Evolutionary conservation across 2,113 vertebrate species (phyloP).

Genomic region (Rhabdornis inornatus): DNA sequence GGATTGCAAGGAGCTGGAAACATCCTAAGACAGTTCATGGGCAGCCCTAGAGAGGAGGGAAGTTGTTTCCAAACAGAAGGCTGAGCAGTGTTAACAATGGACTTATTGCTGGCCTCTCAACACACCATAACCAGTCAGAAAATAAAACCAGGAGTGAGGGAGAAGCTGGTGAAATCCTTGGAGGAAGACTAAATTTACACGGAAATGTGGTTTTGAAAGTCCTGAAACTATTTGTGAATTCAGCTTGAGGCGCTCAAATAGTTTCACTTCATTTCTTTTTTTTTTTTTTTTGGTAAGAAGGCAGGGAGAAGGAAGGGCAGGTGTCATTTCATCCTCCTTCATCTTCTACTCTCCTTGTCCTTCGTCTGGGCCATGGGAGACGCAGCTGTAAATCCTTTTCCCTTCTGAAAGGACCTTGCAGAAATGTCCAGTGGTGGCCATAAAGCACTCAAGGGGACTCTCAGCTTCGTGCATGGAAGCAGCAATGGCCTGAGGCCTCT

Average conservation of each 20-base stretch:
- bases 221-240: neutral
- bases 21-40: neutral
- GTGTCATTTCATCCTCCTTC: neutral
- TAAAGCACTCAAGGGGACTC: neutral
- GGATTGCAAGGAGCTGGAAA: neutral
- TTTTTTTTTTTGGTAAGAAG: neutral
- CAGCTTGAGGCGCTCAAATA: neutral
- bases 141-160: neutral
- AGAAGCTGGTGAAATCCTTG: neutral
- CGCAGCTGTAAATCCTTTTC: neutral
- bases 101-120: neutral
- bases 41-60: neutral
- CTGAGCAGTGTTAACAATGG: neutral
- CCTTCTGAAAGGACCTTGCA: neutral
- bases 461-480: neutral
- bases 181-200: neutral
- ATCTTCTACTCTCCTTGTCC: neutral
- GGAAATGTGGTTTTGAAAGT: neutral
- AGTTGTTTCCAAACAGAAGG: neutral
- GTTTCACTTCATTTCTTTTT: neutral
- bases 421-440: neutral
- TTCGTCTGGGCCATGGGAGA: neutral
- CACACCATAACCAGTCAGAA: neutral
- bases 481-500: neutral
- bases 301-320: neutral